A percentile compares a stretch with the other conserved stretches of the same genome.
phyloP scores from a whole-genome alignment of 2,888 invertebrate species.

The Galeopsomyia nigrocyanea region DNA sequence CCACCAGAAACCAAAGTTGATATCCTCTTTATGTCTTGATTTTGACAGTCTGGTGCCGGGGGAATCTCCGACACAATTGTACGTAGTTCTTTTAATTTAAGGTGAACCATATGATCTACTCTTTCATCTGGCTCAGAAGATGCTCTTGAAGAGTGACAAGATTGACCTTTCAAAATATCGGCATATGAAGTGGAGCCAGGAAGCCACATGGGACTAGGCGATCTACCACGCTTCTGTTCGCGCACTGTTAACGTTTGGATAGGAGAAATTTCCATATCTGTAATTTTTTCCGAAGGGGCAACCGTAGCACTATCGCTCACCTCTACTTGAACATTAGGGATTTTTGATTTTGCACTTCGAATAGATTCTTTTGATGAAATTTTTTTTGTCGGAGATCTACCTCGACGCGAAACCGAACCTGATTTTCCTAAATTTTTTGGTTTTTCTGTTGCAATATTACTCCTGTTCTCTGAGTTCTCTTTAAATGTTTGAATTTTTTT shows the following conservation, averaged over 20 bases:
- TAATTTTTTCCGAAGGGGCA: no score
- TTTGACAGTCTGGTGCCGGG: slow-evolving; percentile 3
- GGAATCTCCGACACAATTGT: slow-evolving; percentile 11
- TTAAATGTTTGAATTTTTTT: background rate
- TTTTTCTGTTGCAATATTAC: slow-evolving; percentile 36
- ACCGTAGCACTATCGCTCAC: slow-evolving; percentile 27
- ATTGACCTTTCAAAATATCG: slow-evolving; percentile 79
- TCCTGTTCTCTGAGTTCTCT: slow-evolving; percentile 22
- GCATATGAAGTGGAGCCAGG: slow-evolving; percentile 84
- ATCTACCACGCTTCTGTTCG: slow-evolving; percentile 69
- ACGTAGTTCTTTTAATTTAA: slow-evolving; percentile 41
- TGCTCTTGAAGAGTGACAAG: slow-evolving; percentile 63
- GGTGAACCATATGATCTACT: slow-evolving; percentile 51
- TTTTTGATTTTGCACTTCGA: slow-evolving; percentile 32
- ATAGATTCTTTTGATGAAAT: background rate
- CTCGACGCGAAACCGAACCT: slow-evolving; percentile 67
- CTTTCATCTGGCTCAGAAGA: slow-evolving; percentile 53
- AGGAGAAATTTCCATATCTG: no score
- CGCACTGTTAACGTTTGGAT: slow-evolving; percentile 53
- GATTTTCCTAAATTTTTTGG: slow-evolving; percentile 31
- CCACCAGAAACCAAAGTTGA: background rate
- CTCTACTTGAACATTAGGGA: slow-evolving; percentile 50
- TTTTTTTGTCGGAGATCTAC: slow-evolving; percentile 71
- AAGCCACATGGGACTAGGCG: slow-evolving; percentile 81
- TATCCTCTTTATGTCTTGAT: background rate